Evolutionary conservation across 2,888 invertebrate genomes (phyloP), one percentile per base, ranked within the genome.

Genomic region (Andrena fulva): DNA sequence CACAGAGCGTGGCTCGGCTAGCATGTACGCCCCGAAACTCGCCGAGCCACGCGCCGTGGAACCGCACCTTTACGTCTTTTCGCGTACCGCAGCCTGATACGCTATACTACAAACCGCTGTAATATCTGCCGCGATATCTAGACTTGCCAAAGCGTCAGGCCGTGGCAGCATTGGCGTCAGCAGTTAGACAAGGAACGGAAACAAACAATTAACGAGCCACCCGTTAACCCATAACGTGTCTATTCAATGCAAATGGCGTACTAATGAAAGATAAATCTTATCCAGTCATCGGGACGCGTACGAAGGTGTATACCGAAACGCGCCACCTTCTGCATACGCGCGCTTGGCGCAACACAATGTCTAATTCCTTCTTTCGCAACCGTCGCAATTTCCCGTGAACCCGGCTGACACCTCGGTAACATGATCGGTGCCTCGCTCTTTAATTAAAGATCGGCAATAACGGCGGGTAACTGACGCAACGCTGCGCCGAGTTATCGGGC

Each of bases 231-330:
- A 84, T 90, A 88, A 88, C 87, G 80, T 87, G 87, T 89, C 89
- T 88, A 90, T 90, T 91, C 91, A 86, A 92, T 92, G 89, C 89
- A 90, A 91, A 91, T 88, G 77, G 87, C 85, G 85, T 76, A 89
- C 91, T 91, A 91, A 91, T 91, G 89, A 90, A 90, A 90, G 89
- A 92, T 92, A 92, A 92, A 92, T 92, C 91, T 90, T 87, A 76
- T 81, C 80, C 86, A 48, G 72, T 48, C 67, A 83, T 72, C 74
- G 71, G 77, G 83, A 82, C 84, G 84, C 64, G 76, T 77, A 50
- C 59, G 64, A 50, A 80, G 75, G 76, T 50, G 73, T 72, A 78
- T 42, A 78, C 77, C 67, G 67, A 60, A 27, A 31, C 56, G 63
- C 66, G 69, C 67, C 77, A 60, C 75, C 76, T 66, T 31, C 67